Percentiles rank a stretch among this genome's conserved stretches.
These are phyloP conservation scores for Cherax quadricarinatus DNA, from an alignment of 1,140 invertebrate genomes.

Conservation along the genomic window DNA sequence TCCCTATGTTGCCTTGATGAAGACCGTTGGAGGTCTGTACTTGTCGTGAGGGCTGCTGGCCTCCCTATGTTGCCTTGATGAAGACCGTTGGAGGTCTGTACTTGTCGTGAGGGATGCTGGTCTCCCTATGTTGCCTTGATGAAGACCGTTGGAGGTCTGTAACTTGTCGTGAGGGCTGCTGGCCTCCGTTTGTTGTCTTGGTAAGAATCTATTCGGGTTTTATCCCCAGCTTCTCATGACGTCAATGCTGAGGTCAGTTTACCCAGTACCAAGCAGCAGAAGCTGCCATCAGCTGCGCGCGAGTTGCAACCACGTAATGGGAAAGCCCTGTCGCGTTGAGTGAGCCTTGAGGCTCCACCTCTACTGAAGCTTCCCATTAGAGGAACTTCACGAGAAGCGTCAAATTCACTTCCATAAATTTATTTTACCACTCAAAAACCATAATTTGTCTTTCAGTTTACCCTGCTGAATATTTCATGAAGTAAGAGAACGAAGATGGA, in stretches of 20 bases:
- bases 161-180: neutral
- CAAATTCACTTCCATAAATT: no score
- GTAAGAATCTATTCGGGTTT: neutral
- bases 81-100: neutral
- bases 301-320: neutral
- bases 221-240: neutral
- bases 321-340: neutral
- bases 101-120: neutral
- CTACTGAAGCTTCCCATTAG: neutral
- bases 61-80: neutral
- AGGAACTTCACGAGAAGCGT: no score
- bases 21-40: neutral
- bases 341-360: neutral
- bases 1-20: no score
- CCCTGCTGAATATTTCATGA: neutral
- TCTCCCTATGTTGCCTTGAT: neutral
- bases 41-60: neutral
- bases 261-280: neutral
- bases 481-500: neutral
- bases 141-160: neutral
- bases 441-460: neutral
- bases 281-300: neutral
- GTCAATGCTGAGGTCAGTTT: neutral
- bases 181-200: neutral
- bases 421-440: no score